Conservation (phyloP, 2,113 vertebrate genomes). For the Melozone crissalis region DNA sequence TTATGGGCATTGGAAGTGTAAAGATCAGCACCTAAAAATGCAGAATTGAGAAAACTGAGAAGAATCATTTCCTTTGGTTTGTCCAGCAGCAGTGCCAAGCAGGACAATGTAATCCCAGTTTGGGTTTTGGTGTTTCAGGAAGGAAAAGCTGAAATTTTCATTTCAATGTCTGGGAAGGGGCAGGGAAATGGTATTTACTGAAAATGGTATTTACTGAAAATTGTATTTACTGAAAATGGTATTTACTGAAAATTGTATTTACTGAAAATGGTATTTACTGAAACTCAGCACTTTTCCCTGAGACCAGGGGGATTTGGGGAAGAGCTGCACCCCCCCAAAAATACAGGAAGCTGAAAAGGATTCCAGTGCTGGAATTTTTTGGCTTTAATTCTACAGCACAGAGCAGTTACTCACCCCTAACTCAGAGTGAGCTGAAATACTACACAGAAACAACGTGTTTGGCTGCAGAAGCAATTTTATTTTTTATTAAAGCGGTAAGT, state of each 20-base stretch:
- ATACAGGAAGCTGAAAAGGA: neutral
- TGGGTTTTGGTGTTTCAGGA: neutral
- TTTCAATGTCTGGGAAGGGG: rapidly evolving
- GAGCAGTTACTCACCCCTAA: neutral
- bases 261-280: neutral
- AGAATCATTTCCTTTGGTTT: neutral
- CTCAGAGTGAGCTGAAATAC: neutral
- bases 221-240: neutral
- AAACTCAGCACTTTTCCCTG: neutral
- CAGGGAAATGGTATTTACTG: neutral
- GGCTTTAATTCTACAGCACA: neutral
- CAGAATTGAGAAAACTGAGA: neutral
- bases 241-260: neutral
- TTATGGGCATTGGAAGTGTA: neutral
- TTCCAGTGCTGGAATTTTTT: neutral
- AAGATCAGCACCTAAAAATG: neutral
- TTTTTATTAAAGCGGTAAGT: neutral
- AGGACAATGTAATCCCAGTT: neutral
- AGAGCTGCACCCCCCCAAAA: neutral
- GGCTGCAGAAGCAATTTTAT: neutral
- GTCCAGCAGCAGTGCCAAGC: no score
- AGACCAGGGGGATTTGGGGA: neutral
- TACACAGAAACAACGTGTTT: rapidly evolving
- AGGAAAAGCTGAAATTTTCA: neutral
- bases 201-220: neutral